These are phyloP conservation scores for Psittacus erithacus DNA, from an alignment of 2,113 vertebrate genomes.

Conservation along the genomic window DNA sequence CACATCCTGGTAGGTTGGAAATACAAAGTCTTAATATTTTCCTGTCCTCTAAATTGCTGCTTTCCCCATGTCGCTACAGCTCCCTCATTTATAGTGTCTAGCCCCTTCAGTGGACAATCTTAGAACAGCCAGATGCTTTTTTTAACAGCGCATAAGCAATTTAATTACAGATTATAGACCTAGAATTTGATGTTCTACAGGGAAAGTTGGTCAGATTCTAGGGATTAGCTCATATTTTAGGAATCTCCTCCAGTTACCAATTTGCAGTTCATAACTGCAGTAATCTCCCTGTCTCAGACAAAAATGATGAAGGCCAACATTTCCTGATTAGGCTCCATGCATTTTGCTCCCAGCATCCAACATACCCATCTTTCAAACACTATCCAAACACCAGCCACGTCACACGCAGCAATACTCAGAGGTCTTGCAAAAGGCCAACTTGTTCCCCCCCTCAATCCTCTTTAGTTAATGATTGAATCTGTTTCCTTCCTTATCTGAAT, in stretches of 20 bases:
- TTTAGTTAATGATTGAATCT: conserved; percentile 35
- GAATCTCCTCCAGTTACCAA: conserved; percentile 57
- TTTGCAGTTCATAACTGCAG: conserved; percentile 56
- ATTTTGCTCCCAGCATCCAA: neutral
- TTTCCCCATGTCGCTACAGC: neutral
- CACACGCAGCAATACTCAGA: neutral
- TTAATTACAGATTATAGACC: conserved; percentile 63
- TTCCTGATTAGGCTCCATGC: conserved; percentile 45
- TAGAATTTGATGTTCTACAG: conserved; percentile 59
- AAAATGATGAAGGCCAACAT: neutral
- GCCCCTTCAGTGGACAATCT: neutral
- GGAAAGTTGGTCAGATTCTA: conserved; percentile 30
- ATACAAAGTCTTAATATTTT: neutral
- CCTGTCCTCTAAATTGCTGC: neutral
- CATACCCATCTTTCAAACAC: conserved; percentile 1
- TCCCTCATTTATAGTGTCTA: neutral
- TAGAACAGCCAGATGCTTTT: conserved; percentile 37
- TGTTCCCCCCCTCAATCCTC: neutral
- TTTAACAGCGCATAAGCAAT: conserved; percentile 56
- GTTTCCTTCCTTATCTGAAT: conserved; percentile 20
- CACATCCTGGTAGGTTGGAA: neutral
- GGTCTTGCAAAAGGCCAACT: neutral
- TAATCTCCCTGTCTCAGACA: conserved; percentile 38
- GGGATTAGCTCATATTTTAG: conserved; percentile 69
- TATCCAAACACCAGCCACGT: conserved; percentile 2